Base-by-base conservation (phyloP, 2,888 invertebrate genomes). In the Petrolisthes cinctipes region DNA sequence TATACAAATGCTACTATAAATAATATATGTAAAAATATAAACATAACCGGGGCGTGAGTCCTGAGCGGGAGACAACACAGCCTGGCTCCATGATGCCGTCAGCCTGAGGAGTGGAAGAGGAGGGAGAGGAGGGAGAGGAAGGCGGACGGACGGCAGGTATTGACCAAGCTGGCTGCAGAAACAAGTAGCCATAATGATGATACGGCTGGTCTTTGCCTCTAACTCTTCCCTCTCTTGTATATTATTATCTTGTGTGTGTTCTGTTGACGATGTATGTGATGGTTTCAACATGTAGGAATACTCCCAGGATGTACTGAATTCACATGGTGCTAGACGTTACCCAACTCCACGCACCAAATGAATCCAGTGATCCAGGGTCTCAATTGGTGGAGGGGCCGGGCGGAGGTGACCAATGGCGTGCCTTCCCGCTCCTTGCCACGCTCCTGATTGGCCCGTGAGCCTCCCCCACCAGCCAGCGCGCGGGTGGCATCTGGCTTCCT, bases 341-440 rank as follows among this genome's bases (percentile, higher is more conserved):
- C 61, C 78, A 85, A 85, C 85, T 88, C 88, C 85, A 88, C 85
- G 88, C 88, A 78, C 85, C 88, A 88, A 82, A 88, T 85, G 85
- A 88, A 88, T 85, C 88, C 88, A 88, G 88, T 88, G 85, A 88
- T 88, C 88, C 88, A 88, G 85, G 88, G 85, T 85, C 82, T 85
- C 79, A 73, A 85, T 85, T 85, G 88, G 88, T 53, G 78, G 88
- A 88, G 76, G 82, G 68, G 82, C 82, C 82, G 85, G 82, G 80
- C 71, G 54, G 61, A 75, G 75, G 56, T 82, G 88, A 85, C 88
- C 88, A 68, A 88, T 88, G 76, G 37, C 85, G 82, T 57, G 78
- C 66, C 82, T 61, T 20, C 85, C 76, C 85, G 82, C 82, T 88
- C 88, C 85, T 82, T 6, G 71, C 71, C 71, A n/a, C n/a, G 71